Conservation (phyloP, 64 coral and sea anemone species). For the Acropora yongei region DNA sequence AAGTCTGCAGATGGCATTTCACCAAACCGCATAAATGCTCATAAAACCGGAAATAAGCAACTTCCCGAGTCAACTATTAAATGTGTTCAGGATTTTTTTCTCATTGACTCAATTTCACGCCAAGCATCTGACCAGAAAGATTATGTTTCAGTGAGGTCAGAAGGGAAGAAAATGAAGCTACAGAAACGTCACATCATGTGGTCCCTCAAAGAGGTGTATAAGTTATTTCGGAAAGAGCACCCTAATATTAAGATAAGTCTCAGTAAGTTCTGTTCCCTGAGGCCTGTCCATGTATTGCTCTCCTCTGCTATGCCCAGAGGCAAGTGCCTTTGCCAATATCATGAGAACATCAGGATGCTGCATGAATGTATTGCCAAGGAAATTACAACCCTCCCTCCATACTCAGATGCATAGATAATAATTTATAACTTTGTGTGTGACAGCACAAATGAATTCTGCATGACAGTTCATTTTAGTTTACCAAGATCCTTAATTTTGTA, state of each 20-base stretch:
- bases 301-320: slow-evolving; percentile 32
- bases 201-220: no score
- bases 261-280: slow-evolving; percentile 64
- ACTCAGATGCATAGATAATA: slow-evolving; percentile 1
- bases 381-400: slow-evolving; percentile 29
- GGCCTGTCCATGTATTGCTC: slow-evolving; percentile 60
- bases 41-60: no score
- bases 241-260: slow-evolving; percentile 35
- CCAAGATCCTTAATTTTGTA: no score
- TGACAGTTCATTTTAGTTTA: background rate
- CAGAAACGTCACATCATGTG: no score
- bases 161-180: no score
- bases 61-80: no score
- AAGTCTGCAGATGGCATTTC: no score
- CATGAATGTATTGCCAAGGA: slow-evolving; percentile 60
- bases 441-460: slow-evolving; percentile 44
- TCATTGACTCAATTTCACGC: no score
- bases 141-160: no score
- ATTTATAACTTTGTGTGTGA: slow-evolving; percentile 60
- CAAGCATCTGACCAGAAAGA: no score
- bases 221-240: slow-evolving; percentile 54
- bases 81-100: no score
- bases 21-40: no score
- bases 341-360: slow-evolving; percentile 67
- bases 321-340: slow-evolving; percentile 56